These are phyloP conservation scores for Premnoplex brunnescens DNA, from an alignment of 2,797 vertebrate species.

Conservation along the genomic window DNA sequence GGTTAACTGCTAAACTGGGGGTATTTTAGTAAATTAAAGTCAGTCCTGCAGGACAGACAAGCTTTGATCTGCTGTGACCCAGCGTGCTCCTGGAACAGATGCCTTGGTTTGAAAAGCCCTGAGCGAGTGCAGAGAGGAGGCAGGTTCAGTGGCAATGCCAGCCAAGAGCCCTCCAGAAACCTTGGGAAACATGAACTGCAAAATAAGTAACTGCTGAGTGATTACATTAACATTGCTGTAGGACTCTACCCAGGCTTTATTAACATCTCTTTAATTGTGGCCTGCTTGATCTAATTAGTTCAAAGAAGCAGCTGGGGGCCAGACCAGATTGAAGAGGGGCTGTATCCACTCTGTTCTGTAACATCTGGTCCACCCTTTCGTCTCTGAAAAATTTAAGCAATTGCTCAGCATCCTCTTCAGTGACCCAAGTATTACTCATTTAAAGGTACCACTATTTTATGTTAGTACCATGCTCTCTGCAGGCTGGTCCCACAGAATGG, in stretches of 20 bases:
- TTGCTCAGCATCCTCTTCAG: background rate
- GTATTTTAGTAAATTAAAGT: background rate
- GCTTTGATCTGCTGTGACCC: accelerated
- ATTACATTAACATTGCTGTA: background rate
- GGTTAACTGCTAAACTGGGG: background rate
- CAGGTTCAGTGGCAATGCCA: accelerated
- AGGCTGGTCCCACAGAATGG: background rate
- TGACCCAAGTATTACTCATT: background rate
- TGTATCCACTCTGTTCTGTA: background rate
- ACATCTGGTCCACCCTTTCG: background rate
- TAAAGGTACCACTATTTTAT: background rate
- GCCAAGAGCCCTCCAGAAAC: background rate
- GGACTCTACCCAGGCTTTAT: background rate
- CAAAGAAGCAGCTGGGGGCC: background rate
- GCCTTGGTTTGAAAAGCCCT: background rate
- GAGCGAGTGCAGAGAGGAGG: background rate
- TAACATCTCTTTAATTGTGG: background rate
- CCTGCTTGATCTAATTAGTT: background rate
- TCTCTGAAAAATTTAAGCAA: background rate
- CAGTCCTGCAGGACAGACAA: background rate
- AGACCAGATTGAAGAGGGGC: background rate
- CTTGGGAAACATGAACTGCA: background rate
- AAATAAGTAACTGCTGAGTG: background rate
- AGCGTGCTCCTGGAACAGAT: background rate
- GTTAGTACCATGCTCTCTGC: background rate